These are phyloP conservation scores for Meles meles DNA, from an alignment of 2,113 vertebrate genomes.

Conservation along the genomic window DNA sequence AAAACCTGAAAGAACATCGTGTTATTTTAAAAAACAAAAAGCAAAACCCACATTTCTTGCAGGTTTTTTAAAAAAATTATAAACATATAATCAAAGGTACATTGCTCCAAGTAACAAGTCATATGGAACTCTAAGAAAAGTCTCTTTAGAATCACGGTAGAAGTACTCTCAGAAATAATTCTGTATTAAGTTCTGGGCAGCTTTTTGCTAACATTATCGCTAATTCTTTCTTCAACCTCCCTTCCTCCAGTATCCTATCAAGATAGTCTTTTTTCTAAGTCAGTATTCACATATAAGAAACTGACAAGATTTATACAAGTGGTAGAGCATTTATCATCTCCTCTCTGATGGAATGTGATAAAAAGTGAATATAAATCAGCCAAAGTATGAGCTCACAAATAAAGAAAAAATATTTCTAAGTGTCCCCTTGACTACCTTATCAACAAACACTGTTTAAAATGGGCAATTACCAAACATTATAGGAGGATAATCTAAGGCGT, in stretches of 20 bases:
- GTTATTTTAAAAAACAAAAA: neutral
- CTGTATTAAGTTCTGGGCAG: neutral
- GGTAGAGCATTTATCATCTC: conserved; percentile 62
- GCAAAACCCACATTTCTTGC: neutral
- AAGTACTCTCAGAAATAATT: neutral
- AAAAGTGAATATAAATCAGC: conserved; percentile 73
- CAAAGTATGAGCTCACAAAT: conserved; percentile 60
- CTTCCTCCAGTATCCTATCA: neutral
- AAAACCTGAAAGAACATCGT: neutral
- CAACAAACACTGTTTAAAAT: conserved; percentile 61
- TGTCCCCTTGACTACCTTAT: conserved; percentile 75
- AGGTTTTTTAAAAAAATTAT: neutral
- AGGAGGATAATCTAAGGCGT: conserved; percentile 58
- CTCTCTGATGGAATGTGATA: conserved; percentile 75
- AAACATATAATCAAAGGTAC: neutral
- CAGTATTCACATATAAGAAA: neutral
- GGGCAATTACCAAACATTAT: conserved; percentile 49
- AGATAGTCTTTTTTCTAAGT: neutral
- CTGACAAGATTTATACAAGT: conserved; percentile 54
- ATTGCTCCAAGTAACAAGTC: neutral
- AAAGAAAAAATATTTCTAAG: conserved; percentile 56
- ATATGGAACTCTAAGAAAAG: neutral
- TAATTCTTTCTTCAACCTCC: neutral
- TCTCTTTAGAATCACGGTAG: neutral
- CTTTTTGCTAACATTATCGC: neutral